Evolutionary conservation across 2,888 invertebrate species (phyloP).

Genomic region (Schizaphis graminum): DNA sequence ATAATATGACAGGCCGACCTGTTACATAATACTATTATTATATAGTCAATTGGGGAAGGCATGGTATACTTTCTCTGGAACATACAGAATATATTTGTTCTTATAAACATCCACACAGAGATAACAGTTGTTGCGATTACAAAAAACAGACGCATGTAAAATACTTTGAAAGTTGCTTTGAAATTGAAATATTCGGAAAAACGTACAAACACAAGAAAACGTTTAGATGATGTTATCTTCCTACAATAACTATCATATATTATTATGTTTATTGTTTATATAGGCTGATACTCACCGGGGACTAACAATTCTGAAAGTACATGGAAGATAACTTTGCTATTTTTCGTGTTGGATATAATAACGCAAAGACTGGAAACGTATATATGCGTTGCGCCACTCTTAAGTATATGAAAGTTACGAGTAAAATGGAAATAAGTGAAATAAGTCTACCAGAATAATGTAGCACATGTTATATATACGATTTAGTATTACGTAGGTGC

Average conservation of each 20-base stretch:
- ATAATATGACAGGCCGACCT: background rate
- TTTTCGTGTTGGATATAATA: background rate
- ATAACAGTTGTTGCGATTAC: background rate
- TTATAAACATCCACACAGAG: background rate
- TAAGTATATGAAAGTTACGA: background rate
- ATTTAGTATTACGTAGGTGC: background rate
- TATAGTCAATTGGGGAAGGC: background rate
- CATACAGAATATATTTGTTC: background rate
- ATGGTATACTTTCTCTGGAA: background rate
- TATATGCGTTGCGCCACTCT: background rate
- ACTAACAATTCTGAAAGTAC: background rate
- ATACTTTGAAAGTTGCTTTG: background rate
- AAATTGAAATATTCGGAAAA: background rate
- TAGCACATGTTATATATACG: background rate
- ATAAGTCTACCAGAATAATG: background rate
- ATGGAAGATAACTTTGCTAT: background rate
- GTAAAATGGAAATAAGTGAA: background rate
- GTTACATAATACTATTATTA: background rate
- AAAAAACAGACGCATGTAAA: background rate
- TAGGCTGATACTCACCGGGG: background rate
- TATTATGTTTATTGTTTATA: conserved; percentile 4
- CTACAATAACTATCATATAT: background rate
- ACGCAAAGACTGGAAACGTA: background rate
- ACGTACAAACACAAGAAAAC: background rate
- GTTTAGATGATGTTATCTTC: background rate